Evolutionary conservation across 1,140 invertebrate genomes (phyloP), one percentile per base, ranked within the genome.

Genomic region (Cydia strobilella): DNA sequence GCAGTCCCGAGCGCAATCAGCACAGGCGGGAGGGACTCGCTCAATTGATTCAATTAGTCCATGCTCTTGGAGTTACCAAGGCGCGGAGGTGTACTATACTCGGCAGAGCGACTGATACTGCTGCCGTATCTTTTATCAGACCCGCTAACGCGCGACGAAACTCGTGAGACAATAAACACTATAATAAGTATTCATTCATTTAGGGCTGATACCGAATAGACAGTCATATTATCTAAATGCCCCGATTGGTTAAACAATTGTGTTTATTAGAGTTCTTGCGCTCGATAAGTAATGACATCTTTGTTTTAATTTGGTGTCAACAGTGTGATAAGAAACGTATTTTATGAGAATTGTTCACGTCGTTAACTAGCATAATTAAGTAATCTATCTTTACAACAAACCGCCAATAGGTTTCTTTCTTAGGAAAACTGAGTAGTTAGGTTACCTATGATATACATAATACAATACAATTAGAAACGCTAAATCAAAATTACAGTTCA

Each of bases 31-130:
- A 84, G 85, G 86, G 87, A 81, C 82, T 88, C 82, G 84, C 85
- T 90, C 81, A 85, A 86, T 89, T 89, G 85, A 92, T 90, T 87
- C 83, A 90, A 92, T 92, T 92, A 90, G 66, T 74, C 66, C 35
- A 80, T 74, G 79, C 79, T 75, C 77, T 74, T 27, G 75, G 79
- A 77, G 76, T 74, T 79, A 75, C 74, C 75, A 65, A 42, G 65
- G 72, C 72, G 75, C 77, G 71, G 73, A 82, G 85, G 77, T 87
- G 82, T 80, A 87, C 78, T 77, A 81, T 77, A 80, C 71, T 31
- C 82, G 82, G 82, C 80, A 86, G 83, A 89, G 85, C 83, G 88
- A 87, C 76, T 84, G 84, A 85, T 86, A 91, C 90, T 92, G 78
- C 73, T 74, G 82, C 85, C 79, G 78, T 87, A 90, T 90, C 89